Conservation (phyloP, 2,797 vertebrate genomes). For the Delichon dasypus region DNA sequence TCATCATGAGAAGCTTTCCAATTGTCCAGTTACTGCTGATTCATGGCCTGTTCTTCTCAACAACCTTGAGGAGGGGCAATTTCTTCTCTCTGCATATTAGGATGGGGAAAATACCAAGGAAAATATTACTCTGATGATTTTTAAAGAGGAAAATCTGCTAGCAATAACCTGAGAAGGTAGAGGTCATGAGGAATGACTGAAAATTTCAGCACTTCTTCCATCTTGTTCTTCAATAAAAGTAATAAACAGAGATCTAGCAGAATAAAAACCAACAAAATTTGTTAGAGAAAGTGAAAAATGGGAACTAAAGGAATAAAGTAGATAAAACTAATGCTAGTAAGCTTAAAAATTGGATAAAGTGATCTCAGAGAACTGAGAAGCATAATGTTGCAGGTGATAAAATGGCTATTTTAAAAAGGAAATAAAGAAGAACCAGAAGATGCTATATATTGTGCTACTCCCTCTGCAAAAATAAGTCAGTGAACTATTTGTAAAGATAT, state of each 20-base stretch:
- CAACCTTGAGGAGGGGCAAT: neutral
- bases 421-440: neutral
- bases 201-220: neutral
- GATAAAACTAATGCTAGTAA: neutral
- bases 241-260: neutral
- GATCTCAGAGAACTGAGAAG: neutral
- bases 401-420: neutral
- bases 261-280: neutral
- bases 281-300: neutral
- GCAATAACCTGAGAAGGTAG: neutral
- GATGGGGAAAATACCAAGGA: neutral
- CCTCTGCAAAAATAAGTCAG: neutral
- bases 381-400: neutral
- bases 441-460: neutral
- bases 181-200: neutral
- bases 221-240: neutral
- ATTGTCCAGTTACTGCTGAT: neutral
- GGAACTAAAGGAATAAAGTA: neutral
- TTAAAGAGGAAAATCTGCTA: neutral
- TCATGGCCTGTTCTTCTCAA: neutral
- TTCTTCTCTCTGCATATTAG: neutral
- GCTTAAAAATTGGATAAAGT: neutral
- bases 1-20: neutral
- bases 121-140: neutral
- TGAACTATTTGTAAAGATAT: neutral